A percentile compares a stretch with the other conserved stretches of the same genome.
Conservation (phyloP, 2,797 vertebrate species). For the Enteromius radiatus region DNA sequence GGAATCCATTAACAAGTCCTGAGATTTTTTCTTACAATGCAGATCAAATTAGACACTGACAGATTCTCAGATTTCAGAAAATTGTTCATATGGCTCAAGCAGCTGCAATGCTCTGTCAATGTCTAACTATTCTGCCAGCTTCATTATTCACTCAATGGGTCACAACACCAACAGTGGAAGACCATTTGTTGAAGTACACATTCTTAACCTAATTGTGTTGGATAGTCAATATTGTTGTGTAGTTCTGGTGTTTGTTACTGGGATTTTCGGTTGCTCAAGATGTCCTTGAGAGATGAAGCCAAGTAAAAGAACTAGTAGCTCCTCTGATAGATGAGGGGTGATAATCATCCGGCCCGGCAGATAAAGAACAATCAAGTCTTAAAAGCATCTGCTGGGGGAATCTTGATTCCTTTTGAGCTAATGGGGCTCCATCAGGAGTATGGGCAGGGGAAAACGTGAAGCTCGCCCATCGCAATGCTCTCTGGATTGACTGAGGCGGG, state of each 20-base stretch:
- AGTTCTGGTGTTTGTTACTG: background rate
- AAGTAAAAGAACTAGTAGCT: background rate
- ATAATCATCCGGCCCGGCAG: constrained; percentile 7
- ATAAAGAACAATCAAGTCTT: constrained; percentile 30
- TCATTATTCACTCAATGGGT: background rate
- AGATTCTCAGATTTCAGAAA: background rate
- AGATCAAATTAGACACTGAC: constrained; percentile 2
- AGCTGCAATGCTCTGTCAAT: background rate
- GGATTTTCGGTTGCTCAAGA: background rate
- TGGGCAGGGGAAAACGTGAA: background rate
- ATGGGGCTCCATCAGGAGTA: constrained; percentile 32
- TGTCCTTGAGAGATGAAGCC: constrained; percentile 1
- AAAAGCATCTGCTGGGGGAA: constrained; percentile 29
- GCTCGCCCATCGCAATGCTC: background rate
- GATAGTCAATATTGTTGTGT: background rate
- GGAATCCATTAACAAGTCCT: constrained; percentile 1
- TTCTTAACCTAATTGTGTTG: background rate
- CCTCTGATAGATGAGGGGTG: background rate
- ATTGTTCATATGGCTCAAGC: background rate
- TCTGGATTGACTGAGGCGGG: background rate
- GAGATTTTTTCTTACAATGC: background rate
- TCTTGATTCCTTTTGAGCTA: background rate
- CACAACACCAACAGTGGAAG: background rate
- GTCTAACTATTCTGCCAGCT: background rate
- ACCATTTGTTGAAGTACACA: constrained; percentile 1